Conservation (phyloP, 2,888 invertebrate genomes). For the Pollenia labialis region DNA sequence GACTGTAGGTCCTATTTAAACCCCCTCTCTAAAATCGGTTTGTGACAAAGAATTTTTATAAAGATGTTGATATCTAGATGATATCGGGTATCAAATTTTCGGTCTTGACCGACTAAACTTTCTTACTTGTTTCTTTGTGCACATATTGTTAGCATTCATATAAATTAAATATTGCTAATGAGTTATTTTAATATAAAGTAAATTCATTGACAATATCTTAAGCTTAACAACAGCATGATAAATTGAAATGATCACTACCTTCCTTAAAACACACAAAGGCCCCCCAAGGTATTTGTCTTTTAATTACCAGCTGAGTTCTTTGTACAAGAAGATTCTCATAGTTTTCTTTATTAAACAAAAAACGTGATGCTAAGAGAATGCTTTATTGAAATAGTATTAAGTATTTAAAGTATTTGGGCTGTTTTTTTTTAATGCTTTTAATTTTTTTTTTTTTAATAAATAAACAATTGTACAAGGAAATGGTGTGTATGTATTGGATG, state of each 20-base stretch:
- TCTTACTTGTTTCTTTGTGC: background rate
- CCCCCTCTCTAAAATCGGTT: too few relatives aligned
- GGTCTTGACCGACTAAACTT: too few relatives aligned
- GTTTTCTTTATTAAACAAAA: background rate
- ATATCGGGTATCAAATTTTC: too few relatives aligned
- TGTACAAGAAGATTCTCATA: background rate
- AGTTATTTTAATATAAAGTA: conserved; percentile 49
- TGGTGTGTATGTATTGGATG: background rate
- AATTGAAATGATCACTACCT: background rate
- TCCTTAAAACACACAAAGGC: background rate
- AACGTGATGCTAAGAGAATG: background rate
- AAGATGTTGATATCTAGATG: too few relatives aligned
- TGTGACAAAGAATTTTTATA: too few relatives aligned
- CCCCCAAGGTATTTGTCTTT: conserved; percentile 16
- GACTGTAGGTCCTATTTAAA: too few relatives aligned
- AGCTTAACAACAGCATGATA: conserved; percentile 10
- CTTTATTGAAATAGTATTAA: background rate
- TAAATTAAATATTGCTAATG: conserved; percentile 32
- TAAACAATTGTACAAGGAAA: background rate
- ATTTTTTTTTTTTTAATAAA: conserved; percentile 6
- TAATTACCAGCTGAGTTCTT: conserved; percentile 25
- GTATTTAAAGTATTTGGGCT: background rate
- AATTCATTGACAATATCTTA: conserved; percentile 30
- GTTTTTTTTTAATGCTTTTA: too few relatives aligned
- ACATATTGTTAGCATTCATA: background rate